Percentiles rank a stretch among this genome's conserved stretches.
Evolutionary conservation across 2,888 invertebrate genomes (phyloP).

Genomic region (Drosophila acutilabella): DNA sequence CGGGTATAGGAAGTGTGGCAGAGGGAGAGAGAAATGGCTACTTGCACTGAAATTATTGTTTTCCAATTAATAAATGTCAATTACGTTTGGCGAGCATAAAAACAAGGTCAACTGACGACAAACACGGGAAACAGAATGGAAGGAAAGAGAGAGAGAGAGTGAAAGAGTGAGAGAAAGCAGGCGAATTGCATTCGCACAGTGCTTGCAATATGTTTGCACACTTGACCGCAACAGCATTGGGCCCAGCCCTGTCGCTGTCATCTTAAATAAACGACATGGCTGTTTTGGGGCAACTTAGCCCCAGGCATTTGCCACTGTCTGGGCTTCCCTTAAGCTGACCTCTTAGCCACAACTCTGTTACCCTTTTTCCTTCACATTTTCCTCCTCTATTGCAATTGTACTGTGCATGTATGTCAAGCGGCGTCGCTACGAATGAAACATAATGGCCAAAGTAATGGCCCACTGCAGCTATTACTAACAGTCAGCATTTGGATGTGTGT

Average conservation of each 20-base stretch:
- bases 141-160: not conserved
- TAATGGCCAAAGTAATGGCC: slow-evolving; percentile 70
- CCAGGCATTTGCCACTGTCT: slow-evolving; percentile 20
- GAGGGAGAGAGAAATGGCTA: slow-evolving; percentile 7
- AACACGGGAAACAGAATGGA: not conserved
- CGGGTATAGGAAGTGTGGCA: not conserved
- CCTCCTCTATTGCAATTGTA: not conserved
- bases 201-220: slow-evolving; percentile 66
- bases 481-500: slow-evolving; percentile 1
- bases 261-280: slow-evolving; percentile 77
- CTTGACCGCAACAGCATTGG: slow-evolving; percentile 65
- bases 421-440: slow-evolving; percentile 70
- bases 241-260: slow-evolving; percentile 69
- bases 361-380: not conserved
- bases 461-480: slow-evolving; percentile 38
- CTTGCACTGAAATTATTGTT: slow-evolving; percentile 69
- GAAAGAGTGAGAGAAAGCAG: not conserved
- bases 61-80: slow-evolving; percentile 82
- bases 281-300: slow-evolving; percentile 42
- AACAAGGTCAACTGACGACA: slow-evolving; percentile 52
- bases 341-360: not conserved
- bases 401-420: slow-evolving; percentile 60
- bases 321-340: slow-evolving; percentile 18
- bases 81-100: slow-evolving; percentile 60
- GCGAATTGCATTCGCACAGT: slow-evolving; percentile 25